Evolutionary conservation across 1,140 invertebrate species (phyloP).

Genomic region (Brachionus koreanus): DNA sequence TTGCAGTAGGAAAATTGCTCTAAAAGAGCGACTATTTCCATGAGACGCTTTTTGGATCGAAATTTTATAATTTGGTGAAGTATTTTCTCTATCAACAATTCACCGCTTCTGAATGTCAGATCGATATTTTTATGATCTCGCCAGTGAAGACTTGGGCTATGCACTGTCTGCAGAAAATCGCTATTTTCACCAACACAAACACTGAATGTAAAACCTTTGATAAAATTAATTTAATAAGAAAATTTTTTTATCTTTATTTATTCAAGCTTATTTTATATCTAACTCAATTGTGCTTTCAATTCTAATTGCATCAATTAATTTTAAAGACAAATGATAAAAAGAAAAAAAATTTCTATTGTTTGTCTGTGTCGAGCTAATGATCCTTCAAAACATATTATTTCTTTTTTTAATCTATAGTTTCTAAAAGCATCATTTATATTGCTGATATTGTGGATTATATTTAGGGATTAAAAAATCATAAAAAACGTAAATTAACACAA

Average conservation of each 20-base stretch:
- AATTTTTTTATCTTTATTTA: not conserved
- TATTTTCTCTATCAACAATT: conserved; percentile 35
- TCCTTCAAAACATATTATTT: no score
- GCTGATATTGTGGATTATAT: no score
- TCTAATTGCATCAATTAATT: no score
- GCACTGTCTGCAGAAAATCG: conserved; percentile 17
- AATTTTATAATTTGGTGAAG: conserved; percentile 35
- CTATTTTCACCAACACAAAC: conserved; percentile 19
- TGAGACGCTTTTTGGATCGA: not conserved
- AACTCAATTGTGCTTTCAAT: no score
- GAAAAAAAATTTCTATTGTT: no score
- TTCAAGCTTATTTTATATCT: no score
- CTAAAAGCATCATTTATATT: no score
- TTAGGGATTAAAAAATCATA: no score
- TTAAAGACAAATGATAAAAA: no score
- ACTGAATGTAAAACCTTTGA: not conserved
- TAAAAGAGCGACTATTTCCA: not conserved
- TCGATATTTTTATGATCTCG: conserved; percentile 43
- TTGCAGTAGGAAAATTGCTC: not conserved
- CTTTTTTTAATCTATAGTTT: no score
- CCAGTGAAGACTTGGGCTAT: conserved; percentile 15
- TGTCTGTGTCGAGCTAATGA: no score
- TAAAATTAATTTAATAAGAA: not conserved
- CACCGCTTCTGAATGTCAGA: not conserved
- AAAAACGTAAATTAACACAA: no score